A percentile compares a stretch with the other conserved stretches of the same genome.
These are phyloP conservation scores for Gallinago jamesoni DNA, from an alignment of 2,113 vertebrate genomes.

Conservation along the genomic window DNA sequence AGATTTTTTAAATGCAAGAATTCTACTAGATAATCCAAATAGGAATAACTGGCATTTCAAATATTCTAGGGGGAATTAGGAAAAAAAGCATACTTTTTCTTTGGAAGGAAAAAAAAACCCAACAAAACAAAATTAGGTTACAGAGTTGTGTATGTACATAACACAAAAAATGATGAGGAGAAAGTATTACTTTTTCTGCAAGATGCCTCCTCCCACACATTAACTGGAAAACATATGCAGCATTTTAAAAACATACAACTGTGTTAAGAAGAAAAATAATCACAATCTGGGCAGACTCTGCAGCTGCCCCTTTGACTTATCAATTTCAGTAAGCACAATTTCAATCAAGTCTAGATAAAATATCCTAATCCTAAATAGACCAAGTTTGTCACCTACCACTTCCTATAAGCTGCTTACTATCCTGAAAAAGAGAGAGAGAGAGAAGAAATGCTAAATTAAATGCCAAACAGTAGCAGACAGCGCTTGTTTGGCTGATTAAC, in stretches of 20 bases:
- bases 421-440: slow-evolving; percentile 54
- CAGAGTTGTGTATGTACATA: background rate
- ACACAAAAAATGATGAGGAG: background rate
- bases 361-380: slow-evolving; percentile 79
- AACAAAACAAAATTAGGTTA: background rate
- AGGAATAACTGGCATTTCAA: background rate
- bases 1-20: background rate
- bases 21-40: background rate
- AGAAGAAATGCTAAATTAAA: slow-evolving; percentile 80
- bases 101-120: background rate
- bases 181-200: background rate
- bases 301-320: slow-evolving; percentile 74
- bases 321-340: slow-evolving; percentile 79
- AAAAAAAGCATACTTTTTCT: background rate
- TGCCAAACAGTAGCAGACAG: slow-evolving; percentile 81
- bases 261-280: slow-evolving; percentile 52
- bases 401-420: slow-evolving; percentile 83
- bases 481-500: slow-evolving; percentile 83
- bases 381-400: slow-evolving; percentile 83
- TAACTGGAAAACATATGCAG: slow-evolving; percentile 24
- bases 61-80: background rate
- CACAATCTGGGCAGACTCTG: slow-evolving; percentile 62
- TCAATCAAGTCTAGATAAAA: slow-evolving; percentile 81
- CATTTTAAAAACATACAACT: slow-evolving; percentile 13
- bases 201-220: background rate